A percentile compares a stretch with the other conserved stretches of the same genome.
These are phyloP conservation scores for Sisor rabdophorus DNA, from an alignment of 2,113 vertebrate species.

Conservation along the genomic window DNA sequence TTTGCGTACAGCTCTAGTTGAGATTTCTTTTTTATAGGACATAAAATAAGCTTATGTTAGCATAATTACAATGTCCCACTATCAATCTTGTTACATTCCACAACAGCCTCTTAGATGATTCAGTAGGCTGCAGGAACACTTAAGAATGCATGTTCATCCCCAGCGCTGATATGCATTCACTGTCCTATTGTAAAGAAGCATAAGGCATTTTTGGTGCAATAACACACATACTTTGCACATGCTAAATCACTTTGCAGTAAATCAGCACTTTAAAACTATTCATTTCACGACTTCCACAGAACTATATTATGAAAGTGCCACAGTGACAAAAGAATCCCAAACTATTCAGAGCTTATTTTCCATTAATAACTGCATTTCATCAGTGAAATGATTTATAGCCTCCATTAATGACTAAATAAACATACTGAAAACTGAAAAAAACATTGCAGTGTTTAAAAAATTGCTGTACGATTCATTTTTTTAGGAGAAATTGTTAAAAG, in stretches of 20 bases:
- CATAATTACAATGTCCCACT: constrained; percentile 42
- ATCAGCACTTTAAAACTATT: constrained; percentile 45
- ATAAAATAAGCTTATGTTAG: constrained; percentile 48
- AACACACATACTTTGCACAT: constrained; percentile 30
- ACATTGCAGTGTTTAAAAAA: too few species aligned
- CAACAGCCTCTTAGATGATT: constrained; percentile 30
- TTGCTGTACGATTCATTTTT: not conserved
- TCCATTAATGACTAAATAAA: constrained; percentile 45
- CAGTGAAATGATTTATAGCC: constrained; percentile 48
- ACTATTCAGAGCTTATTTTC: constrained; percentile 32
- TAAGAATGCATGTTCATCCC: constrained; percentile 36
- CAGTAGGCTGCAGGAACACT: constrained; percentile 29
- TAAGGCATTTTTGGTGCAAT: constrained; percentile 14
- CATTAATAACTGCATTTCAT: constrained; percentile 43
- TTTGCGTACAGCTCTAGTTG: constrained; percentile 38
- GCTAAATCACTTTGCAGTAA: constrained; percentile 35
- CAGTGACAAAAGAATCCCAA: constrained; percentile 15
- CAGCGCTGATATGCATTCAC: constrained; percentile 8
- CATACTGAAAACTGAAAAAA: too few species aligned
- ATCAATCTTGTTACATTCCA: constrained; percentile 43
- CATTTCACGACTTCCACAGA: constrained; percentile 30
- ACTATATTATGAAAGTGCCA: constrained; percentile 28
- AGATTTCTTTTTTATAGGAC: constrained; percentile 22
- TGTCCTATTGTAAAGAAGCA: constrained; percentile 16
- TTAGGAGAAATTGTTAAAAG: not conserved